Conservation (phyloP, 2,888 invertebrate genomes). For the Agapostemon virescens region DNA sequence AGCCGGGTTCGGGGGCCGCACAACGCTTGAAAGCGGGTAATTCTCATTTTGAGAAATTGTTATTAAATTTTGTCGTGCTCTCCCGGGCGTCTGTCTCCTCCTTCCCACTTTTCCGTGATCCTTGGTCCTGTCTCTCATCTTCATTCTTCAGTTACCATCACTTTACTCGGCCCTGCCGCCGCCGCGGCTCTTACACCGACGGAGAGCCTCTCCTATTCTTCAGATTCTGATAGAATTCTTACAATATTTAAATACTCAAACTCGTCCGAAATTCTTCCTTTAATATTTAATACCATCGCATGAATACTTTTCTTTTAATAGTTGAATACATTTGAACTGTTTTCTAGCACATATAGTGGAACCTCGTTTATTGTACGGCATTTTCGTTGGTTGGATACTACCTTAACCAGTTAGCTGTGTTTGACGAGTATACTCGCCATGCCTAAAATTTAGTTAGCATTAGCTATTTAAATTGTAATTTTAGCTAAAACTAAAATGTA, state of each 20-base stretch:
- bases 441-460: too few species aligned
- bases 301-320: not conserved
- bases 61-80: constrained; percentile 70
- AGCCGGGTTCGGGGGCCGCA: constrained; percentile 34
- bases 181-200: not conserved
- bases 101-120: not conserved
- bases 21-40: constrained; percentile 70
- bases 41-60: constrained; percentile 75
- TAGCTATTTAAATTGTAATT: too few species aligned
- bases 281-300: not conserved
- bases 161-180: not conserved
- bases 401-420: too few species aligned
- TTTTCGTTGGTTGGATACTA: too few species aligned
- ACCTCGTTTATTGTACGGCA: too few species aligned
- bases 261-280: not conserved
- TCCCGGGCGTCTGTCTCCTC: constrained; percentile 46
- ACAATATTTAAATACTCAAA: not conserved
- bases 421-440: too few species aligned
- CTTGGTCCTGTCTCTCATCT: not conserved
- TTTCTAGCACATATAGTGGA: too few species aligned
- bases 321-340: too few species aligned
- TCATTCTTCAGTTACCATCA: constrained; percentile 7
- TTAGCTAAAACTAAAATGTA: too few species aligned
- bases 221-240: not conserved
- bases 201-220: not conserved